Evolutionary conservation across 2,113 vertebrate species (phyloP).

Genomic region (Scatophagus argus): DNA sequence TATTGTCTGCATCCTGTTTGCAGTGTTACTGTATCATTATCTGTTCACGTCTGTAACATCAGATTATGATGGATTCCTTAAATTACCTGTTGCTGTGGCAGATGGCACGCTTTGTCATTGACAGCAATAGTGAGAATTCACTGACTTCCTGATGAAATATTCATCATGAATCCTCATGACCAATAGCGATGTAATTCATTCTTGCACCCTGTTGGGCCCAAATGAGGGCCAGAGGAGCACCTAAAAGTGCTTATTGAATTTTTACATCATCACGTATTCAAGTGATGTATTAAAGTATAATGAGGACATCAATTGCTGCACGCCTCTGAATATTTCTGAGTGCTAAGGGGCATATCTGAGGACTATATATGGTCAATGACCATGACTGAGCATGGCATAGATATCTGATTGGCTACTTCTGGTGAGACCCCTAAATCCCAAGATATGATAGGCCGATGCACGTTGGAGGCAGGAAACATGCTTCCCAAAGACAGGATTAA

Average conservation of each 20-base stretch:
- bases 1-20: conserved; percentile 26
- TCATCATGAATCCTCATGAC: conserved; percentile 62
- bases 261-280: conserved; percentile 69
- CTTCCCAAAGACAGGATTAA: neutral
- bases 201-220: conserved; percentile 10
- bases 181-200: conserved; percentile 62
- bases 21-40: conserved; percentile 36
- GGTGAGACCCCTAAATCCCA: neutral
- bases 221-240: conserved; percentile 35
- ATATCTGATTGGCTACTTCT: conserved; percentile 14
- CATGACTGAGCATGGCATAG: neutral
- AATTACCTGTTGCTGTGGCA: conserved; percentile 73
- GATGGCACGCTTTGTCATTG: conserved; percentile 75
- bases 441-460: conserved; percentile 16
- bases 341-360: conserved; percentile 1
- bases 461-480: neutral
- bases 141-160: conserved; percentile 66
- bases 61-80: conserved; percentile 62
- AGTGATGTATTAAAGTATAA: conserved; percentile 77
- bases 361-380: too few species aligned
- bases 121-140: conserved; percentile 55
- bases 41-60: conserved; percentile 33
- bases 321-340: conserved; percentile 24
- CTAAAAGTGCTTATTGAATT: conserved; percentile 60
- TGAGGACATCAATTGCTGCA: conserved; percentile 58